Percentiles rank a stretch among this genome's conserved stretches.
These are phyloP conservation scores for Centropyge bicolor DNA, from an alignment of 2,797 vertebrate genomes.

Conservation along the genomic window DNA sequence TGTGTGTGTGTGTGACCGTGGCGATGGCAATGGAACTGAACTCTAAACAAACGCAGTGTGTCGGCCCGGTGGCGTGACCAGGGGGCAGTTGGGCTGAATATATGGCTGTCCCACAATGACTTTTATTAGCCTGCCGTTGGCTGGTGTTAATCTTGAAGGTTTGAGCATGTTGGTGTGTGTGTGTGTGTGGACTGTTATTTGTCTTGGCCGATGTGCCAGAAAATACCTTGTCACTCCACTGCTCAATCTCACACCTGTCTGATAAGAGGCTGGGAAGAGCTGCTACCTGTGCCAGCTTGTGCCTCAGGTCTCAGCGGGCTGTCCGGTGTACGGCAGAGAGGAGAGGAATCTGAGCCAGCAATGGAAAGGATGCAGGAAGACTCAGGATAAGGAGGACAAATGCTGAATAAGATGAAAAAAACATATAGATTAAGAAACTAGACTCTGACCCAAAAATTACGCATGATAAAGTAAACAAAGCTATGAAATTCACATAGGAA, in stretches of 20 bases:
- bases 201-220: conserved; percentile 56
- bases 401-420: neutral
- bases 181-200: conserved; percentile 53
- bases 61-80: conserved; percentile 31
- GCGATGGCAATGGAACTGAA: conserved; percentile 72
- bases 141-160: conserved; percentile 61
- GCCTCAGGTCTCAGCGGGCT: conserved; percentile 24
- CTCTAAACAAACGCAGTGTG: conserved; percentile 66
- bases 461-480: neutral
- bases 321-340: neutral
- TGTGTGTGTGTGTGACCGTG: conserved; percentile 45
- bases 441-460: neutral
- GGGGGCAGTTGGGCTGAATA: conserved; percentile 49
- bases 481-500: neutral
- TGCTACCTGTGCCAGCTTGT: conserved; percentile 50
- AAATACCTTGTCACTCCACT: conserved; percentile 48
- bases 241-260: conserved; percentile 59
- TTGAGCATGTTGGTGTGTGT: conserved; percentile 50
- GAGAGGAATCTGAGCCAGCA: conserved; percentile 12
- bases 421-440: neutral
- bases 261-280: conserved; percentile 66
- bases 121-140: conserved; percentile 75
- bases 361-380: neutral
- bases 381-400: neutral
- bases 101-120: conserved; percentile 61